Conservation (phyloP, 2,888 invertebrate species). For the Octonoba sinensis region DNA sequence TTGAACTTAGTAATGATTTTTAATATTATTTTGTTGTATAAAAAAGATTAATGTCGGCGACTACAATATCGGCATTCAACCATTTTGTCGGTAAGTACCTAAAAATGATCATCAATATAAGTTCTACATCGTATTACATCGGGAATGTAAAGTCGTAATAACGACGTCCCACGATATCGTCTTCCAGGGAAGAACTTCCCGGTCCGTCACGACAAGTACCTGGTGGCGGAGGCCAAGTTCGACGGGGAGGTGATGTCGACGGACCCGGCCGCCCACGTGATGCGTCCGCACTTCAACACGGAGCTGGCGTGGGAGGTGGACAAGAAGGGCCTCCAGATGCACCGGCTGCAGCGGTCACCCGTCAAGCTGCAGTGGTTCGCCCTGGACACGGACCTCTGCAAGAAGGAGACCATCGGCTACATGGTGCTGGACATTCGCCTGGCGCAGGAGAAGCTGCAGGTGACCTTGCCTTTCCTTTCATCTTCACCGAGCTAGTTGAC, state of each 20-base stretch:
- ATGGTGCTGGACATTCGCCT: slow-evolving; percentile 72
- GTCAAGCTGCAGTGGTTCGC: slow-evolving; percentile 72
- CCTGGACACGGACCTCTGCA: slow-evolving; percentile 68
- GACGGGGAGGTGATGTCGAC: slow-evolving; percentile 72
- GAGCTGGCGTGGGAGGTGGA: slow-evolving; percentile 73
- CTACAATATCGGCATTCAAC: no score
- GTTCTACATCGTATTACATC: no score
- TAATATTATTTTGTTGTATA: no score
- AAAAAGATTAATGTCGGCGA: no score
- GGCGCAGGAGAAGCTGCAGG: slow-evolving; percentile 67
- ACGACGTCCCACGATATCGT: no score
- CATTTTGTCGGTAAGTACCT: no score
- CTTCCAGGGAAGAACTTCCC: slow-evolving; percentile 71
- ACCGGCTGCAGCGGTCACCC: slow-evolving; percentile 72
- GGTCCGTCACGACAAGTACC: slow-evolving; percentile 69
- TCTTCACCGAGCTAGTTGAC: no score
- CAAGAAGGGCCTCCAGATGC: slow-evolving; percentile 71
- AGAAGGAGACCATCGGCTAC: slow-evolving; percentile 72
- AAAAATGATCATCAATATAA: no score
- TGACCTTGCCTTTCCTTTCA: not conserved
- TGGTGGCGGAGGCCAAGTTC: slow-evolving; percentile 72
- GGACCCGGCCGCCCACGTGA: slow-evolving; percentile 71
- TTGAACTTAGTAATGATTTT: no score
- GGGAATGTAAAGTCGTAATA: no score
- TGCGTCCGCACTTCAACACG: slow-evolving; percentile 71